phyloP scores from a whole-genome alignment of 2,888 invertebrate genomes.

The Xylota segnis region DNA sequence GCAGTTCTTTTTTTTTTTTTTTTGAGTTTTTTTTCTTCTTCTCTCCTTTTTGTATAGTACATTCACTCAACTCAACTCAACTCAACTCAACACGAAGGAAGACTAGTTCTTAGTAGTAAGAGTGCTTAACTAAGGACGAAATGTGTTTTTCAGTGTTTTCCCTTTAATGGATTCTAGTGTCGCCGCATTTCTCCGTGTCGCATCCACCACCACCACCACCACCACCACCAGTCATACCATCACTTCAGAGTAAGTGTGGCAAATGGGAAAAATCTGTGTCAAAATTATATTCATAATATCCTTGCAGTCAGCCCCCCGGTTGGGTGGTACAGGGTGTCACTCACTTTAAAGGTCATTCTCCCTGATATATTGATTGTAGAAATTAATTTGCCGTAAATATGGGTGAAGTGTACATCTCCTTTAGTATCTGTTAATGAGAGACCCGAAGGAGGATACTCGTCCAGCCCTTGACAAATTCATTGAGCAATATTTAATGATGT shows the following conservation, averaged over 20 bases:
- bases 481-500: slow-evolving; percentile 44
- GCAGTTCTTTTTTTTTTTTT: slow-evolving; percentile 19
- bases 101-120: slow-evolving; percentile 63
- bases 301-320: slow-evolving; percentile 14
- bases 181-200: slow-evolving; percentile 46
- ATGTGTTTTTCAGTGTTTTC: slow-evolving; percentile 73
- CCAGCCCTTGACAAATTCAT: slow-evolving; percentile 38
- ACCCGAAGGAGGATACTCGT: not conserved
- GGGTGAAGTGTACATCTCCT: slow-evolving; percentile 44
- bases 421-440: slow-evolving; percentile 41
- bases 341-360: slow-evolving; percentile 52
- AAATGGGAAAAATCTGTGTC: slow-evolving; percentile 60
- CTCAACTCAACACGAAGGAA: slow-evolving; percentile 58
- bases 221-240: not conserved
- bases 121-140: slow-evolving; percentile 65
- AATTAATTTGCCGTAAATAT: slow-evolving; percentile 57
- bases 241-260: slow-evolving; percentile 1
- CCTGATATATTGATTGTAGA: slow-evolving; percentile 43
- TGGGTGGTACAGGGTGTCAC: not conserved
- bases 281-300: slow-evolving; percentile 59
- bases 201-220: not conserved
- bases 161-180: slow-evolving; percentile 69
- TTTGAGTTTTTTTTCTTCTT: not conserved
- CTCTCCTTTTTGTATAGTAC: slow-evolving; percentile 12
- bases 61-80: no score